Evolutionary conservation across 2,797 vertebrate species (phyloP).

Genomic region (Eidolon dupreanum): DNA sequence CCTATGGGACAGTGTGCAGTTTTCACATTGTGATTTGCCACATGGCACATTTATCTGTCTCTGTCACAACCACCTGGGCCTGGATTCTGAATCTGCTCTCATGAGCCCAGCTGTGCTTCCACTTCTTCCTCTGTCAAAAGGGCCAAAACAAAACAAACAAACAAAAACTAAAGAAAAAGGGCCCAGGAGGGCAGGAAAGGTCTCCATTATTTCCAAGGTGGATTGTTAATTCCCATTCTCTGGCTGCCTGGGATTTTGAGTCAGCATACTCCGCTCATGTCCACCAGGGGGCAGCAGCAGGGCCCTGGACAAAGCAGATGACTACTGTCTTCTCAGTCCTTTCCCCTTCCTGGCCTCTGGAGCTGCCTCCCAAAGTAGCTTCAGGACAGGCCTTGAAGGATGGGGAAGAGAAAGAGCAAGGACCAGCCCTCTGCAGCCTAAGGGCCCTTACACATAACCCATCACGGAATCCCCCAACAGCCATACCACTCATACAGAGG

Average conservation of each 20-base stretch:
- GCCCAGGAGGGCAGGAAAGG: background rate
- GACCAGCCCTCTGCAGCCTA: background rate
- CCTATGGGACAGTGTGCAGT: background rate
- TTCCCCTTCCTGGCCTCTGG: background rate
- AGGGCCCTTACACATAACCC: background rate
- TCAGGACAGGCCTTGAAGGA: background rate
- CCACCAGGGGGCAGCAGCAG: conserved; percentile 43
- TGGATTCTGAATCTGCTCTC: background rate
- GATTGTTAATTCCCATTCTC: background rate
- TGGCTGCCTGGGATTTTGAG: background rate
- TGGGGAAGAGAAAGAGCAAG: background rate
- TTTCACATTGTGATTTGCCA: background rate
- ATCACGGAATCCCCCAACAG: background rate
- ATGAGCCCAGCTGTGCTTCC: background rate
- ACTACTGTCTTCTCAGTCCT: background rate
- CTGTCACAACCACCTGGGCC: background rate
- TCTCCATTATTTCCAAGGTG: background rate
- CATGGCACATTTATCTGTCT: background rate
- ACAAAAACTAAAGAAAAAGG: too few relatives aligned
- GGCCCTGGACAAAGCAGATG: too few relatives aligned
- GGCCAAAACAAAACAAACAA: too few relatives aligned
- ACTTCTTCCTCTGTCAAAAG: background rate
- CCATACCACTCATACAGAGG: background rate
- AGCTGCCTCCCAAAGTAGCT: background rate
- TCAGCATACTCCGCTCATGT: background rate